Base-by-base conservation (phyloP, 2,113 vertebrate species). In the Haliaeetus leucogaster region DNA sequence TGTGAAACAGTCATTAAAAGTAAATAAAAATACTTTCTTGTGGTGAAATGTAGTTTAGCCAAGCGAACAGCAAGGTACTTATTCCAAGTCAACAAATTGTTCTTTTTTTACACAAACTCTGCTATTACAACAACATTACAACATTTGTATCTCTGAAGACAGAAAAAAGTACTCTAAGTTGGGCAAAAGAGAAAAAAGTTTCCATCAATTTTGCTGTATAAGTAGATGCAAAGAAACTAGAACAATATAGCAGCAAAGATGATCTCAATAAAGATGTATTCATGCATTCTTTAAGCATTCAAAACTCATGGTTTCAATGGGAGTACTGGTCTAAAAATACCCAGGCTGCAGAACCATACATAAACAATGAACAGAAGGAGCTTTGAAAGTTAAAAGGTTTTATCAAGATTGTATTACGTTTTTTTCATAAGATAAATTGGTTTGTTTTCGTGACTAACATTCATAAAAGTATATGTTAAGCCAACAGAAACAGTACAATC, bases 311-410 rank as follows among this genome's bases (percentile, higher is more conserved):
- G 85, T 96, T 96, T 87, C 92, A 95, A 76, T 42, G 68, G 92
- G 94, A 96, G 53, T 32, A 86, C 50, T 6, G 6, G 63, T 32
- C 93, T 94, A 96, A 96, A 97, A 97, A 95, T 96, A 96, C 32
- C 52, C 58, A 90, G 56, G 40, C 53, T 84, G 84, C 55, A 96
- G 55, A 95, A 55, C 59, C 53, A 85, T 73, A 82, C 67, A 86
- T 74, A 94, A 94, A 90, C 79, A 93, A 90, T 67, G 70, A 96
- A 86, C 27, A 90, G 70, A 96, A 91, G 34, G 38, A 88, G 77
- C 78, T 93, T 65, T 95, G 74, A 90, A 96, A 95, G 61, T 89
- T 94, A 53, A 76, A 93, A 90, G 38, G 43, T 86, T 97, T 96
- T 90, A 86, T 78, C 58, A 74, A 72, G 84, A 91, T 67, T 84